phyloP scores from a whole-genome alignment of 2,113 vertebrate genomes.

The Zapornia atra region DNA sequence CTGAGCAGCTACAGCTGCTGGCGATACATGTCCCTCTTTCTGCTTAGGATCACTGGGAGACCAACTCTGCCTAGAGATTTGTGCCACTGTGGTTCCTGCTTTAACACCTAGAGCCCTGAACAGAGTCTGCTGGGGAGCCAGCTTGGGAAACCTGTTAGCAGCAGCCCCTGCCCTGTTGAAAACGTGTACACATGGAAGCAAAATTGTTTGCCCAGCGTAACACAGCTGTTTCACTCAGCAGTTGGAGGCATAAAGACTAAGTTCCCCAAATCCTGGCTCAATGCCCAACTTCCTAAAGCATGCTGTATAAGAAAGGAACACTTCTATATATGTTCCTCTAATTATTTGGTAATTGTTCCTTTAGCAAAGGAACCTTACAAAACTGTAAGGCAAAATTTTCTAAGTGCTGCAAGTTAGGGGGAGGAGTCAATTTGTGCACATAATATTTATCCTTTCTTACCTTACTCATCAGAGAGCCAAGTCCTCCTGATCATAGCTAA shows the following conservation, averaged over 20 bases:
- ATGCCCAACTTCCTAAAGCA: background rate
- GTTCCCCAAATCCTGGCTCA: background rate
- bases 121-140: background rate
- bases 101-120: background rate
- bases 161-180: background rate
- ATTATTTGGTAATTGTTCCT: background rate
- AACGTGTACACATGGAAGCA: background rate
- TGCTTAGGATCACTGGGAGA: background rate
- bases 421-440: background rate
- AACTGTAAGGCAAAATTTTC: background rate
- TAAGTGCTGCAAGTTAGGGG: background rate
- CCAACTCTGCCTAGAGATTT: background rate
- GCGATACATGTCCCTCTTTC: background rate
- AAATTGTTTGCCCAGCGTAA: background rate
- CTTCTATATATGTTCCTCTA: background rate
- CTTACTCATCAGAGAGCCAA: background rate
- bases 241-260: background rate
- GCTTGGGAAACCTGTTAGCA: background rate
- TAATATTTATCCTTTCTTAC: background rate
- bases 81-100: background rate
- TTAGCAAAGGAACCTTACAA: background rate
- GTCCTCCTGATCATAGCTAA: background rate
- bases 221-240: background rate
- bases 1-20: background rate
- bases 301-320: background rate